A percentile compares a stretch with the other conserved stretches of the same genome.
These are phyloP conservation scores for Pao palembangensis DNA, from an alignment of 2,113 vertebrate genomes.

Conservation along the genomic window DNA sequence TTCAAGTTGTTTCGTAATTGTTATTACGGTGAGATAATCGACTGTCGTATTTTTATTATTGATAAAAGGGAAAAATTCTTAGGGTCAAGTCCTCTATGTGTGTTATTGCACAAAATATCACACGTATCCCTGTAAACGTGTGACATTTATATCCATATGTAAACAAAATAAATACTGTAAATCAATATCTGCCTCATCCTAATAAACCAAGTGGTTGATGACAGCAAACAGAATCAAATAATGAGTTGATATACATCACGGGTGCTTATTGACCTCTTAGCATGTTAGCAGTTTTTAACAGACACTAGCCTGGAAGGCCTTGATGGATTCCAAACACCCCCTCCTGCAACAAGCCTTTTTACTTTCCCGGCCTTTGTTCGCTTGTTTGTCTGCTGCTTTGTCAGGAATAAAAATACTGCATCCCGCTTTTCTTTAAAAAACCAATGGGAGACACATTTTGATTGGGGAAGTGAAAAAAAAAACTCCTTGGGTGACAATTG, in stretches of 20 bases:
- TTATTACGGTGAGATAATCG: not conserved
- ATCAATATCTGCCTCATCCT: conserved; percentile 15
- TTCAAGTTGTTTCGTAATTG: conserved; percentile 5
- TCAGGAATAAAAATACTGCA: conserved; percentile 35
- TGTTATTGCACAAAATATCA: not conserved
- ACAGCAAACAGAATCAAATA: conserved; percentile 64
- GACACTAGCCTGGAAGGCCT: conserved; percentile 1
- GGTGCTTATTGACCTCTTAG: conserved; percentile 63
- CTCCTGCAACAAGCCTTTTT: conserved; percentile 29
- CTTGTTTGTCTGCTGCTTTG: conserved; percentile 43
- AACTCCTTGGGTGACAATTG: conserved; percentile 49
- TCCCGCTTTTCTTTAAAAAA: conserved; percentile 42
- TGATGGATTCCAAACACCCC: too few species aligned
- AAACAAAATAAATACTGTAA: too few species aligned
- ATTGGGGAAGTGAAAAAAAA: conserved; percentile 16
- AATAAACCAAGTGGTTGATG: conserved; percentile 20
- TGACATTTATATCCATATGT: too few species aligned
- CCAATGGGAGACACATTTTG: conserved; percentile 46
- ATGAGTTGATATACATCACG: conserved; percentile 51
- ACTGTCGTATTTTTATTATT: not conserved
- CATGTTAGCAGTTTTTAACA: conserved; percentile 7
- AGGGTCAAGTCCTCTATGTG: conserved; percentile 6
- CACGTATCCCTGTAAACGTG: too few species aligned
- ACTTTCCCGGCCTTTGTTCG: conserved; percentile 50
- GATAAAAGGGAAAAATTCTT: not conserved